Evolutionary conservation across 2,113 vertebrate species (phyloP).

Genomic region (Neoarius graeffei): DNA sequence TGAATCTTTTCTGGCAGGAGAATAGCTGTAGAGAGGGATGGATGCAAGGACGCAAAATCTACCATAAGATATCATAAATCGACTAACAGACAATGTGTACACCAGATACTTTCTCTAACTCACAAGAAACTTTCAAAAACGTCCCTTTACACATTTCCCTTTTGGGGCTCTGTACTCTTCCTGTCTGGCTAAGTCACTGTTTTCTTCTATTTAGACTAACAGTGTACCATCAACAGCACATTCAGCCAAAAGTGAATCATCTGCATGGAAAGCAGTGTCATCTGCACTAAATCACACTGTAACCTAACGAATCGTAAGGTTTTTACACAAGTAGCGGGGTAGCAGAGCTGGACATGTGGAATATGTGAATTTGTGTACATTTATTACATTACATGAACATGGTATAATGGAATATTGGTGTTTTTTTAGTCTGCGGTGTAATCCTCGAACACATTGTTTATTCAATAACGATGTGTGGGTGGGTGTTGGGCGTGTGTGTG

Average conservation of each 20-base stretch:
- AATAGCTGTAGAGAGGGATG: too few relatives aligned
- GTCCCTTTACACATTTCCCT: too few relatives aligned
- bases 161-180: too few relatives aligned
- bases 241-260: constrained; percentile 18
- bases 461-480: too few relatives aligned
- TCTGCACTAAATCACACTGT: constrained; percentile 11
- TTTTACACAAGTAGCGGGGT: neutral
- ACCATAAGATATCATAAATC: too few relatives aligned
- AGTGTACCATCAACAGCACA: neutral
- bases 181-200: neutral
- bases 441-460: neutral
- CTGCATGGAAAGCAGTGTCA: neutral
- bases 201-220: neutral
- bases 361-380: neutral
- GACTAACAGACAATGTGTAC: too few relatives aligned
- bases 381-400: neutral
- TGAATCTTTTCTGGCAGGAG: too few relatives aligned
- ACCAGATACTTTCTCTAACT: too few relatives aligned
- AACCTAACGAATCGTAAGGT: constrained; percentile 5
- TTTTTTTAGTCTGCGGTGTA: neutral
- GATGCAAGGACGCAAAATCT: too few relatives aligned
- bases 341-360: neutral
- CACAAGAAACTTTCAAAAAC: too few relatives aligned
- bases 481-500: neutral
- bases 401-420: neutral